These are phyloP conservation scores for Myzus persicae DNA, from an alignment of 1,140 invertebrate species.

Conservation along the genomic window DNA sequence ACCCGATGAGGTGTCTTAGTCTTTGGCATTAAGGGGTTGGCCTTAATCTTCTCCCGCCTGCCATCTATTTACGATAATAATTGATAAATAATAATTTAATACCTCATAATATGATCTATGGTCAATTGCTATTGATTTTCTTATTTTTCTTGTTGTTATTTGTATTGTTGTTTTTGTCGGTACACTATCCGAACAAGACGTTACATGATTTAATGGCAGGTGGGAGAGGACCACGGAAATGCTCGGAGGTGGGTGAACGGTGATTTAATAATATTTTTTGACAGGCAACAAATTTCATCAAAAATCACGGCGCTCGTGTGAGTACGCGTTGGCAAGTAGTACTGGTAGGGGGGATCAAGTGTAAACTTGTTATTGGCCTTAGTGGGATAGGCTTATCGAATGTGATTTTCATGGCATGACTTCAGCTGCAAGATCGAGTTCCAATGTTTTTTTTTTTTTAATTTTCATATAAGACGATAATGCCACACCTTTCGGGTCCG, in stretches of 20 bases:
- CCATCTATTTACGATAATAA: neutral
- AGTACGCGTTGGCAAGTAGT: neutral
- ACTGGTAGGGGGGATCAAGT: no score
- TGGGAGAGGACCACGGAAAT: neutral
- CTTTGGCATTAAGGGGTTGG: neutral
- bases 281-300: neutral
- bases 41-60: neutral
- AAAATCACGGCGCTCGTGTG: neutral
- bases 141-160: neutral
- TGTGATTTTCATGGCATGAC: neutral
- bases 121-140: neutral
- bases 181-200: neutral
- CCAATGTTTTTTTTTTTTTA: no score
- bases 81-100: neutral
- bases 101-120: neutral
- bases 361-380: neutral
- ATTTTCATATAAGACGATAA: no score
- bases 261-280: neutral
- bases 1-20: neutral
- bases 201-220: neutral
- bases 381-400: neutral
- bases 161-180: neutral
- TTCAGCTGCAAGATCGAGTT: neutral
- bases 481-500: no score
- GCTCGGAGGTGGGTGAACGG: accelerated